Percentiles rank a stretch among this genome's conserved stretches.
These are phyloP conservation scores for Champsocephalus gunnari DNA, from an alignment of 2,797 vertebrate species.

Conservation along the genomic window DNA sequence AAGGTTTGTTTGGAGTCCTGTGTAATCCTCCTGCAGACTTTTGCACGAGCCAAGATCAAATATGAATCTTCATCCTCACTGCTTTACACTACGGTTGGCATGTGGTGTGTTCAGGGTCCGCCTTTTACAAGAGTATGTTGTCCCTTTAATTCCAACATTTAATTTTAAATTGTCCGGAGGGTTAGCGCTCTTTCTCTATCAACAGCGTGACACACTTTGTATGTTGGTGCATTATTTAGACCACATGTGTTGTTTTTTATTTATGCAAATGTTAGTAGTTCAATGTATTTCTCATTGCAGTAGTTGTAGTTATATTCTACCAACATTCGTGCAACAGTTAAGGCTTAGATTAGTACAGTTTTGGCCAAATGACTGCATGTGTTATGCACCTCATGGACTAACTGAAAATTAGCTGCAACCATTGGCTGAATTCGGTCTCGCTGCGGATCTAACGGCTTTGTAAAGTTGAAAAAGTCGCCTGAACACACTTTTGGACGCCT, in stretches of 20 bases:
- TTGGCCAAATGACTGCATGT: too few species aligned
- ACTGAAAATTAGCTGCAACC: too few species aligned
- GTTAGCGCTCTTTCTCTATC: not conserved
- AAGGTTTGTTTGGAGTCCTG: not conserved
- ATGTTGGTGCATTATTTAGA: not conserved
- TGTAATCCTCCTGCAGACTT: not conserved
- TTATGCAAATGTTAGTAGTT: too few species aligned
- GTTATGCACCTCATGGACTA: too few species aligned
- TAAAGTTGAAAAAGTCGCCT: not conserved
- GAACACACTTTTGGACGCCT: not conserved
- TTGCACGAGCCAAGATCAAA: not conserved
- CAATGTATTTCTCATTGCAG: too few species aligned
- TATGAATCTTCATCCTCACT: not conserved
- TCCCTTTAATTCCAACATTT: not conserved
- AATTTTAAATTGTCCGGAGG: not conserved
- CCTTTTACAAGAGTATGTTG: not conserved
- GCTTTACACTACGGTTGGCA: too few species aligned
- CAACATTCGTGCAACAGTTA: too few species aligned
- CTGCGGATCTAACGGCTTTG: not conserved
- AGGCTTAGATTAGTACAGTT: too few species aligned
- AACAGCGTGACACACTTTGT: not conserved
- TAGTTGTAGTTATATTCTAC: too few species aligned
- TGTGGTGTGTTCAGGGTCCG: slow-evolving; percentile 13
- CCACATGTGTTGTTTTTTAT: not conserved
- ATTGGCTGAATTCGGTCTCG: too few species aligned